A percentile compares a stretch with the other conserved stretches of the same genome.
These are phyloP conservation scores for Uropetala carovei DNA, from an alignment of 2,888 invertebrate genomes.

Conservation along the genomic window DNA sequence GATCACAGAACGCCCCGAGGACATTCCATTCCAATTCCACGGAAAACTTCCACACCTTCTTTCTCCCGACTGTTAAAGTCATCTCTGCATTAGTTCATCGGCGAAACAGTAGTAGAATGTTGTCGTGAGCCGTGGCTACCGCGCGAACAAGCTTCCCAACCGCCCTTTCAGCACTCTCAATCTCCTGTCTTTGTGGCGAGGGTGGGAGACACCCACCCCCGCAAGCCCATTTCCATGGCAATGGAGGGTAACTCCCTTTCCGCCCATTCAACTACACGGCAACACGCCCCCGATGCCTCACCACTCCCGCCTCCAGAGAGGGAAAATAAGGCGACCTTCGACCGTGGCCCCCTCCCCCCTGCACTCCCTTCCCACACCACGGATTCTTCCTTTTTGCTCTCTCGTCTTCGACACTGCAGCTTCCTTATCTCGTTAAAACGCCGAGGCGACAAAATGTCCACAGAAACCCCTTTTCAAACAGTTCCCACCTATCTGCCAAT, in stretches of 20 bases:
- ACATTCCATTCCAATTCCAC: background rate
- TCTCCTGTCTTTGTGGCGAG: background rate
- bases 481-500: background rate
- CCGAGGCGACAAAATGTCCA: conserved; percentile 20
- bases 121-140: conserved; percentile 1
- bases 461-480: background rate
- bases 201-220: conserved; percentile 29
- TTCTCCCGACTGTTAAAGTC: conserved; percentile 8
- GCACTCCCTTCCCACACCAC: background rate
- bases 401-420: background rate
- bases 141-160: background rate
- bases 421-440: conserved; percentile 17
- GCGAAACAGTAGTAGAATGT: conserved; percentile 22
- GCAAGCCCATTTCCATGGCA: background rate
- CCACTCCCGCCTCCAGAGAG: background rate
- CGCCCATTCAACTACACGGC: conserved; percentile 45
- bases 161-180: background rate
- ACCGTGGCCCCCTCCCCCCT: background rate
- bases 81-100: conserved; percentile 8
- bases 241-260: conserved; percentile 49
- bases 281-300: conserved; percentile 36
- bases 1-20: background rate
- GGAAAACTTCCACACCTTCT: background rate
- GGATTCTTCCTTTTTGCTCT: too few species aligned
- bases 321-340: background rate